phyloP scores from a whole-genome alignment of 2,797 vertebrate species.

The Euphonia xanthogaster region DNA sequence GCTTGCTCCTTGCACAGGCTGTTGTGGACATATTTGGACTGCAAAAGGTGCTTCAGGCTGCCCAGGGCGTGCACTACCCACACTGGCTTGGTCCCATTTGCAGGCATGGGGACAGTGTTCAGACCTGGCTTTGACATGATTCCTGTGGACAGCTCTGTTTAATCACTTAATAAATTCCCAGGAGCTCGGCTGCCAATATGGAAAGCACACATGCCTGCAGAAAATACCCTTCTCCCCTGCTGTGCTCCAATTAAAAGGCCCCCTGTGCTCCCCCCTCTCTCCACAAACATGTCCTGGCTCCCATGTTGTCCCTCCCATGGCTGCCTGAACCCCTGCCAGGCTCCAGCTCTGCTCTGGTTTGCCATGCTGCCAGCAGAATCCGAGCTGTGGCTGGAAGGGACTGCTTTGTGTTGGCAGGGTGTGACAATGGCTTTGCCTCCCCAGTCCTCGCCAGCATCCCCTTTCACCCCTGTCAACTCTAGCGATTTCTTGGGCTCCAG shows the following conservation, averaged over 20 bases:
- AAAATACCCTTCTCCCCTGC: not conserved
- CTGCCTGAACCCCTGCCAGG: not conserved
- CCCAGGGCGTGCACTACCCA: not conserved
- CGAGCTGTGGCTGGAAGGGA: not conserved
- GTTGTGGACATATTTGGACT: not conserved
- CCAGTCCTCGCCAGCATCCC: fast-evolving
- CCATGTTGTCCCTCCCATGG: not conserved
- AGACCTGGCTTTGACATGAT: not conserved
- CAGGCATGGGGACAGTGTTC: not conserved
- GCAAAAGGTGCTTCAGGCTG: not conserved
- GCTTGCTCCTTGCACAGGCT: not conserved
- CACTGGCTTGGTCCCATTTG: not conserved
- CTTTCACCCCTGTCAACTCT: not conserved
- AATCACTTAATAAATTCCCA: constrained; percentile 5
- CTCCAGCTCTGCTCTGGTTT: not conserved
- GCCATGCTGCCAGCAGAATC: not conserved
- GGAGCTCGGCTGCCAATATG: not conserved
- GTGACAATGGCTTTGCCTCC: not conserved
- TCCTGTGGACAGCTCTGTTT: not conserved
- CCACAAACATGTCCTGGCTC: not conserved
- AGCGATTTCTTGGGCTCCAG: not conserved
- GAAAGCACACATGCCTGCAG: not conserved
- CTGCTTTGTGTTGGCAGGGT: not conserved
- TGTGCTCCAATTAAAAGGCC: not conserved
- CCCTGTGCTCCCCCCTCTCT: not conserved